Base-by-base conservation (phyloP, 2,888 invertebrate species). In the Stenchaetothrips biformis region DNA sequence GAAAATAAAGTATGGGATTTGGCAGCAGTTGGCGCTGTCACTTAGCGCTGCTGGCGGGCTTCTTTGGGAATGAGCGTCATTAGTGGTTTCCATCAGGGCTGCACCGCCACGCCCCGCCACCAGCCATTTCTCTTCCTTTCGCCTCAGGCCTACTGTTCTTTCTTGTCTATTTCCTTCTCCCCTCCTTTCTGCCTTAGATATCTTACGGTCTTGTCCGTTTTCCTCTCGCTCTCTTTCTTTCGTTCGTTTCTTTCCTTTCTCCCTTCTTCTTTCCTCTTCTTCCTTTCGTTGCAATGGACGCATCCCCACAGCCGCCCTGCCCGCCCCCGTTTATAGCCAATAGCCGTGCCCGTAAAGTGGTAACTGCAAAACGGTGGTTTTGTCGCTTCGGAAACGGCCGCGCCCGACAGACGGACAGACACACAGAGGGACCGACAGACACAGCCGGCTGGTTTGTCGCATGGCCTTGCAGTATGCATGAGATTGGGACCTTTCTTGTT, bases 351-450 rank as follows among this genome's bases (percentile, higher is more conserved):
- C 67, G 25, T 74, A 74, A 74, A 74, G 67, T 74, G 67, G 67
- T 21, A 74, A 74, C 67, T 74, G 67, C 67, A 74, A 74, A 74
- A 74, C 67, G 67, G 67, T 74, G 67, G 67, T 74, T 74, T 74
- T 74, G 67, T 74, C 67, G 67, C 67, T 74, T 74, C 67, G 67
- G 67, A 74, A 74, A 74, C 67, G 67, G 67, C 67, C 67, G 37
- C 37, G 37, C 37, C 2, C 37, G 37, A 37, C 37, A 37, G 2
- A 1, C 37, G 4, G 37, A 37, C 37, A 37, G 37, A 37, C 37
- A 37, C 2, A 37, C 37, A 37, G 37, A n/a, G n/a, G n/a, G n/a
- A 37, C 37, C 1, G 37, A 37, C 37, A 37, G 37, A 37, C 37
- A 4, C 37, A 4, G 37, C 37, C 2, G 37, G 4, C 37, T 4